These are phyloP conservation scores for Dicaeum eximium DNA, from an alignment of 2,113 vertebrate species.

Conservation along the genomic window DNA sequence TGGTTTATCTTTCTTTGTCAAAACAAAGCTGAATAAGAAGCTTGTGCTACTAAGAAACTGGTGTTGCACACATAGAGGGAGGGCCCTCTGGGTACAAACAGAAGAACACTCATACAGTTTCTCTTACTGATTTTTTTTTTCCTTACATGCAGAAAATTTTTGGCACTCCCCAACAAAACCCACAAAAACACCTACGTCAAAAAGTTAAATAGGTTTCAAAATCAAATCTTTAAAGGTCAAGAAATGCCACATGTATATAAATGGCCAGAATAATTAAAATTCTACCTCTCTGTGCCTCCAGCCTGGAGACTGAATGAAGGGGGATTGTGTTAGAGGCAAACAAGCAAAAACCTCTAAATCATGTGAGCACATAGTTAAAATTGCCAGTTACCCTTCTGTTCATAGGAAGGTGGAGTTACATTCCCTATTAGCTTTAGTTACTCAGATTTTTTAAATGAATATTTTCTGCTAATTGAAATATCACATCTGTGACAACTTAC, in stretches of 20 bases:
- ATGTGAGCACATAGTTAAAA: background rate
- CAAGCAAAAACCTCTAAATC: background rate
- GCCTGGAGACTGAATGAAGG: background rate
- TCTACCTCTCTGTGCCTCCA: background rate
- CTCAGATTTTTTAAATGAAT: background rate
- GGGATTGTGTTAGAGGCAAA: background rate
- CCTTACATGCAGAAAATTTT: slow-evolving; percentile 11
- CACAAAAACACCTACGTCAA: slow-evolving; percentile 50
- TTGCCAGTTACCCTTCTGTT: background rate
- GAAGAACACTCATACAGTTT: slow-evolving; percentile 8
- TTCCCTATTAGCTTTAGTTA: background rate
- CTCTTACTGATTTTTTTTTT: background rate
- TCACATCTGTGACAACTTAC: background rate
- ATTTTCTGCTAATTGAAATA: background rate
- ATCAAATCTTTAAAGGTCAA: slow-evolving; percentile 27
- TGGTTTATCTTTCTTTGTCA: slow-evolving; percentile 54
- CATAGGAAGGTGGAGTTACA: background rate
- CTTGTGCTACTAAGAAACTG: slow-evolving; percentile 32
- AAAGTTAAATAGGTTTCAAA: slow-evolving; percentile 30
- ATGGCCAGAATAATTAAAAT: slow-evolving; percentile 16
- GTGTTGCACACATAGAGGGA: background rate
- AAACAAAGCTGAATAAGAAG: slow-evolving; percentile 64
- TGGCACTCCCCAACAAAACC: slow-evolving; percentile 50
- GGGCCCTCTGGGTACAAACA: background rate
- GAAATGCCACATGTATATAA: slow-evolving; percentile 19